phyloP scores from a whole-genome alignment of 2,888 invertebrate genomes.

The Synergus gifuensis region DNA sequence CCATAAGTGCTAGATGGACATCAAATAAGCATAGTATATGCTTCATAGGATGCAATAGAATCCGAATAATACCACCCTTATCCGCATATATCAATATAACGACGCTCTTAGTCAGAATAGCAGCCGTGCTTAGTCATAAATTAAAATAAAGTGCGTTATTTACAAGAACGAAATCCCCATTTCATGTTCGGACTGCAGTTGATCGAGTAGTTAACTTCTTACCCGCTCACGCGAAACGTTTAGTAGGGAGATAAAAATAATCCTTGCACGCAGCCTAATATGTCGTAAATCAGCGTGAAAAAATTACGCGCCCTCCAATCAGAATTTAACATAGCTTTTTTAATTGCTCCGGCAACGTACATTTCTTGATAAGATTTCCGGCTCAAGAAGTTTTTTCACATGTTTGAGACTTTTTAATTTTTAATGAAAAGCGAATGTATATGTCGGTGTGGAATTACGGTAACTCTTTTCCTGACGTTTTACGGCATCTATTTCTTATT shows the following conservation, averaged over 20 bases:
- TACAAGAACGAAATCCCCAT: slow-evolving; percentile 51
- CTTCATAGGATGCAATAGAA: slow-evolving; percentile 61
- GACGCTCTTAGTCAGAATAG: slow-evolving; percentile 54
- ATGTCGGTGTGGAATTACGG: not conserved
- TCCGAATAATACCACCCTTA: slow-evolving; percentile 63
- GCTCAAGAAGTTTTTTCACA: not conserved
- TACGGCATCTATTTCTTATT: not conserved
- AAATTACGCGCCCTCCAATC: slow-evolving; percentile 19
- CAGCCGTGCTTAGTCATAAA: slow-evolving; percentile 59
- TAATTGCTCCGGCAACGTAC: not conserved
- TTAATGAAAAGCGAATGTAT: not conserved
- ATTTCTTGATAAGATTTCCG: slow-evolving; percentile 24
- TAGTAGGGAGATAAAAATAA: slow-evolving; percentile 24
- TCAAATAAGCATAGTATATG: slow-evolving; percentile 20
- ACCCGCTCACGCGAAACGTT: slow-evolving; percentile 33
- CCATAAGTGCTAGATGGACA: slow-evolving; percentile 1
- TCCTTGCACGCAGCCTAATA: slow-evolving; percentile 26
- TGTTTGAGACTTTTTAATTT: not conserved
- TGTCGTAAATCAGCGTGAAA: slow-evolving; percentile 27
- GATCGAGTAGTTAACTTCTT: slow-evolving; percentile 39
- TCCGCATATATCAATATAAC: slow-evolving; percentile 63
- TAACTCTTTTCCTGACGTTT: not conserved
- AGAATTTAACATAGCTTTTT: slow-evolving; percentile 25
- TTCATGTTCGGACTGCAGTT: slow-evolving; percentile 28
- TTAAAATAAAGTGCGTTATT: slow-evolving; percentile 64